These are phyloP conservation scores for Xiphydria camelus DNA, from an alignment of 2,888 invertebrate genomes.

Conservation along the genomic window DNA sequence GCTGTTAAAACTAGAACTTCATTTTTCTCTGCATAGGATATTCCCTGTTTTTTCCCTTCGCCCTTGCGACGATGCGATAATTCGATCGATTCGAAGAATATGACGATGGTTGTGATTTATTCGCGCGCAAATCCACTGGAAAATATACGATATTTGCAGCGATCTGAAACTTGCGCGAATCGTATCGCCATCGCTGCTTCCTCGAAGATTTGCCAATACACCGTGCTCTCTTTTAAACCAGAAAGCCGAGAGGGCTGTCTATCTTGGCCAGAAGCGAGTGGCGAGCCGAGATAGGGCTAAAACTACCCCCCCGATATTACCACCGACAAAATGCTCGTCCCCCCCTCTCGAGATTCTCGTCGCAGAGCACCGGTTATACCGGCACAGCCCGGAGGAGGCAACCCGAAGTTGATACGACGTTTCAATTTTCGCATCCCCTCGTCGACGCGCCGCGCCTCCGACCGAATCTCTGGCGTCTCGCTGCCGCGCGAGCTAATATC, in stretches of 20 bases:
- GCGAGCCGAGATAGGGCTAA: constrained; percentile 35
- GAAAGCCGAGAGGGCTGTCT: background rate
- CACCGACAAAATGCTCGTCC: constrained; percentile 26
- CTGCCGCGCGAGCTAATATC: constrained; percentile 31
- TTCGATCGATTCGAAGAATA: too few species aligned
- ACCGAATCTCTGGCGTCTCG: constrained; percentile 21
- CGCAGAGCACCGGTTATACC: background rate
- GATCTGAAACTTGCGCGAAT: too few species aligned
- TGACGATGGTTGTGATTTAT: too few species aligned
- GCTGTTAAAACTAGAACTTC: too few species aligned
- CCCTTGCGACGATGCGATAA: too few species aligned
- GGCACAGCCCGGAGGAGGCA: background rate
- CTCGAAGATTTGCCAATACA: constrained; percentile 1
- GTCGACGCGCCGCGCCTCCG: constrained; percentile 3
- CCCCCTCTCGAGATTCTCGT: constrained; percentile 4
- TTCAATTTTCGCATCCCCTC: constrained; percentile 42
- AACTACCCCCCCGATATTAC: constrained; percentile 24
- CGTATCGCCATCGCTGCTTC: background rate
- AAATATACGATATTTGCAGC: too few species aligned
- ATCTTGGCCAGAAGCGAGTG: constrained; percentile 23
- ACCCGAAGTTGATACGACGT: constrained; percentile 33
- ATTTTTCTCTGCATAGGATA: too few species aligned
- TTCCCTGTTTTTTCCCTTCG: too few species aligned
- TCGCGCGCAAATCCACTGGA: too few species aligned
- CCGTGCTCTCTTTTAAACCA: background rate